Evolutionary conservation across 2,797 vertebrate species (phyloP).

Genomic region (Pagetopsis macropterus): DNA sequence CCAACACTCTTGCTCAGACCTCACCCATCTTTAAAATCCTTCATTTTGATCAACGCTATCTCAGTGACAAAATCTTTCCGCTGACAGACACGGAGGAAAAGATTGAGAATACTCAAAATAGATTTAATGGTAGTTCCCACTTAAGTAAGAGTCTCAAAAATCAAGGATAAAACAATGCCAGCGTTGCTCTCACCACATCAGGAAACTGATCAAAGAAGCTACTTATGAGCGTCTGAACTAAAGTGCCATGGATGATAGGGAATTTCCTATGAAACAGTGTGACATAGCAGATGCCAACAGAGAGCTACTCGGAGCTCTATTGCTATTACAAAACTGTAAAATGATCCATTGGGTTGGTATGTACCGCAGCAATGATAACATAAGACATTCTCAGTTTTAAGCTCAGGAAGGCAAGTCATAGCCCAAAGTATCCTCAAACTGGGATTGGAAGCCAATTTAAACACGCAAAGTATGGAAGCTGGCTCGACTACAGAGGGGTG

Average conservation of each 20-base stretch:
- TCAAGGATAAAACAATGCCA: no score
- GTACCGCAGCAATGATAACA: background rate
- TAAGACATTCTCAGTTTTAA: background rate
- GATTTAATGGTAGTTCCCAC: no score
- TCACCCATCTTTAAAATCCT: no score
- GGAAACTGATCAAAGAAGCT: background rate
- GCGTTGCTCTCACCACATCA: background rate
- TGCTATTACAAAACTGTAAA: background rate
- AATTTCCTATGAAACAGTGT: background rate
- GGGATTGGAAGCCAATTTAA: constrained; percentile 20
- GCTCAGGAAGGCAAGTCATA: constrained; percentile 17
- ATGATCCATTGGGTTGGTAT: background rate
- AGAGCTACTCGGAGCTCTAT: background rate
- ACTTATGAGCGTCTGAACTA: background rate
- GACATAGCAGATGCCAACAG: background rate
- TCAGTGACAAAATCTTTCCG: no score
- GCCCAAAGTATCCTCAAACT: constrained; percentile 19
- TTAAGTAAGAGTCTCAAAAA: no score
- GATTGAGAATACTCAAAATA: no score
- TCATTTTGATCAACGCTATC: no score
- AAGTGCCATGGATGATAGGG: background rate
- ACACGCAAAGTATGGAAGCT: constrained; percentile 11
- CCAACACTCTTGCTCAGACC: no score
- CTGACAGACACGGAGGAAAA: no score
- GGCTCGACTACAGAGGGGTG: constrained; percentile 38